Evolutionary conservation across 1,140 invertebrate species (phyloP).

Genomic region (Dreissena polymorpha): DNA sequence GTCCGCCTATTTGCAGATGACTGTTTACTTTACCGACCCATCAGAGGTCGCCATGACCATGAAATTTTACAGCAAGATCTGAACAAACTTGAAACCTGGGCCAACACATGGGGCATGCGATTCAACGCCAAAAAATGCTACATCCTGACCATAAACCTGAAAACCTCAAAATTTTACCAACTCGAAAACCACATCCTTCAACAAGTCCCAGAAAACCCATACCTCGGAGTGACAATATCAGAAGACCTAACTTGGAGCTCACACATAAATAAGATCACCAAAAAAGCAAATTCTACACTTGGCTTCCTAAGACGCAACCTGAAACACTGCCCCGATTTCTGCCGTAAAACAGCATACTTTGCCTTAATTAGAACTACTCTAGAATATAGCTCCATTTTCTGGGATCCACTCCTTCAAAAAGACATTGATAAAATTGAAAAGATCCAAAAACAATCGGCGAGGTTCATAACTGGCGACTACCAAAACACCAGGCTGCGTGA

Average conservation of each 20-base stretch:
- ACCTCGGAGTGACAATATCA: slow-evolving; percentile 20
- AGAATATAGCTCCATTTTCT: no score
- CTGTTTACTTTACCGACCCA: slow-evolving; percentile 12
- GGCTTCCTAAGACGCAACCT: no score
- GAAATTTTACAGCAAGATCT: slow-evolving; percentile 13
- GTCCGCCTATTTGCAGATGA: slow-evolving; percentile 54
- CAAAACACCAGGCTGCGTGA: no score
- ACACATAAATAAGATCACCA: slow-evolving; percentile 24
- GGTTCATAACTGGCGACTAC: no score
- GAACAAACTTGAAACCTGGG: slow-evolving; percentile 1
- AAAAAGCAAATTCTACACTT: slow-evolving; percentile 18
- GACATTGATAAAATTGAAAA: no score
- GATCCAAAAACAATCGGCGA: no score
- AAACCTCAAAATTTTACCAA: slow-evolving; percentile 25
- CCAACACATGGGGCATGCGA: slow-evolving; percentile 17
- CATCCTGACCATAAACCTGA: slow-evolving; percentile 39
- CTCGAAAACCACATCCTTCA: slow-evolving; percentile 52
- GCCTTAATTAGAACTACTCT: no score
- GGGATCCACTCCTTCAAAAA: no score
- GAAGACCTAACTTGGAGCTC: slow-evolving; percentile 17
- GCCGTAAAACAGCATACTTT: no score
- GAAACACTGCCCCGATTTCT: no score
- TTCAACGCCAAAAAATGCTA: slow-evolving; percentile 57
- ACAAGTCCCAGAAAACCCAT: slow-evolving; percentile 44
- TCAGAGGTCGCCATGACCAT: not conserved